A percentile compares a stretch with the other conserved stretches of the same genome.
Evolutionary conservation across 1,140 invertebrate species (phyloP).

Genomic region (Eueides isabella): DNA sequence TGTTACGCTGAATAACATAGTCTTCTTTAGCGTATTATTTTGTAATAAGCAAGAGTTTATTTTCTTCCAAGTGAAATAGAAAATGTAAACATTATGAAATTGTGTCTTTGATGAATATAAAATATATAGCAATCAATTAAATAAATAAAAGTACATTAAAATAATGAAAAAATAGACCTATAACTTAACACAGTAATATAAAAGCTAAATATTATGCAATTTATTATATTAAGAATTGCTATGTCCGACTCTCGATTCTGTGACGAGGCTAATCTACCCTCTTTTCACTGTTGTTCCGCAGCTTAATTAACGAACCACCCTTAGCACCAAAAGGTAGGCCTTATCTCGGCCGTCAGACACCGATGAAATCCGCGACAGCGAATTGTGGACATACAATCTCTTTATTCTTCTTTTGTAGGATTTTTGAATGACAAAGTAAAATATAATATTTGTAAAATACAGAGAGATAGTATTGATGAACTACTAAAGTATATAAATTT

Average conservation of each 20-base stretch:
- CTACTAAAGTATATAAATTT: neutral
- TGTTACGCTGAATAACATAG: neutral
- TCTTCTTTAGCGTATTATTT: neutral
- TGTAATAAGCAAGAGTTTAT: no score
- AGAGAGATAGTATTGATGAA: neutral
- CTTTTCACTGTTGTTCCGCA: constrained; percentile 42
- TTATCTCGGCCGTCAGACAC: constrained; percentile 42
- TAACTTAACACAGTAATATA: neutral
- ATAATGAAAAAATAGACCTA: no score
- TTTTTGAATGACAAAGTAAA: constrained; percentile 6
- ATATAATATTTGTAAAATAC: neutral
- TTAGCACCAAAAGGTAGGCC: constrained; percentile 40
- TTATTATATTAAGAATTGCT: constrained; percentile 3
- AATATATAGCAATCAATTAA: no score
- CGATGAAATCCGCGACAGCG: constrained; percentile 40
- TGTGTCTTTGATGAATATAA: no score
- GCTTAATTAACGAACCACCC: constrained; percentile 44
- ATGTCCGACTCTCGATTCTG: constrained; percentile 31
- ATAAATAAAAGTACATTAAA: neutral
- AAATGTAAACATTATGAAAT: no score
- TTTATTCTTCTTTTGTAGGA: constrained; percentile 32
- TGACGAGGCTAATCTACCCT: constrained; percentile 42
- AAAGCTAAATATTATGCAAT: constrained; percentile 6
- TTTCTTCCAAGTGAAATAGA: no score
- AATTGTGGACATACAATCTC: constrained; percentile 43